Conservation (phyloP, 2,888 invertebrate genomes). For the Helleia helle region DNA sequence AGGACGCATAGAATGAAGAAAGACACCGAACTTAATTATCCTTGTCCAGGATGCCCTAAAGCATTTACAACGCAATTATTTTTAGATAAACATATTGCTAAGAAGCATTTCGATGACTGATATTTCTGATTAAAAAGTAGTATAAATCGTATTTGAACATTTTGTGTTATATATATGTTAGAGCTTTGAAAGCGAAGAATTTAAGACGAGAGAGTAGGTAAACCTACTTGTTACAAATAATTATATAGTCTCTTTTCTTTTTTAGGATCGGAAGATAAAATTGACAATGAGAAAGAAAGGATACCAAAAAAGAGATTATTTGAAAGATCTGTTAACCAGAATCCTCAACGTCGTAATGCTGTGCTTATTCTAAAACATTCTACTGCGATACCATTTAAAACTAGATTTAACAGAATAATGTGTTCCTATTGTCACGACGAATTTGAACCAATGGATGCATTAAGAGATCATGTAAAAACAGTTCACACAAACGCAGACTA, state of each 20-base stretch:
- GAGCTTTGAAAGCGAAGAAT: conserved; percentile 12
- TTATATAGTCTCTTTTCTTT: conserved; percentile 62
- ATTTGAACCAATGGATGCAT: conserved; percentile 51
- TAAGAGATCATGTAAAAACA: conserved; percentile 50
- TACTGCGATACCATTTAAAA: conserved; percentile 61
- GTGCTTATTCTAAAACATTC: conserved; percentile 57
- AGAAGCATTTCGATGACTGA: conserved; percentile 59
- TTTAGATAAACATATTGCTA: conserved; percentile 68
- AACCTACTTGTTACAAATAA: too few relatives aligned
- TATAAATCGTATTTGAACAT: neutral
- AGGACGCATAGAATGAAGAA: conserved; percentile 57
- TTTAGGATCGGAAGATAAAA: conserved; percentile 60
- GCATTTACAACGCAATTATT: conserved; percentile 70
- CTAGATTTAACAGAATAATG: conserved; percentile 59
- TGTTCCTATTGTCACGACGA: conserved; percentile 65
- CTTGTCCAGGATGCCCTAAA: conserved; percentile 65
- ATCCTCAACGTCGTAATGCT: conserved; percentile 62
- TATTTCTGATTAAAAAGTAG: neutral
- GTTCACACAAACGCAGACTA: conserved; percentile 50
- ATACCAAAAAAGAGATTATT: conserved; percentile 65
- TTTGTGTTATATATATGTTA: neutral
- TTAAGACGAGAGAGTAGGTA: conserved; percentile 26
- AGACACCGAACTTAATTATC: conserved; percentile 55
- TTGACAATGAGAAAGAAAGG: conserved; percentile 48
- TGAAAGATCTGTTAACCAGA: conserved; percentile 65